Conservation (phyloP, 1,140 invertebrate species). For the Apis laboriosa region DNA sequence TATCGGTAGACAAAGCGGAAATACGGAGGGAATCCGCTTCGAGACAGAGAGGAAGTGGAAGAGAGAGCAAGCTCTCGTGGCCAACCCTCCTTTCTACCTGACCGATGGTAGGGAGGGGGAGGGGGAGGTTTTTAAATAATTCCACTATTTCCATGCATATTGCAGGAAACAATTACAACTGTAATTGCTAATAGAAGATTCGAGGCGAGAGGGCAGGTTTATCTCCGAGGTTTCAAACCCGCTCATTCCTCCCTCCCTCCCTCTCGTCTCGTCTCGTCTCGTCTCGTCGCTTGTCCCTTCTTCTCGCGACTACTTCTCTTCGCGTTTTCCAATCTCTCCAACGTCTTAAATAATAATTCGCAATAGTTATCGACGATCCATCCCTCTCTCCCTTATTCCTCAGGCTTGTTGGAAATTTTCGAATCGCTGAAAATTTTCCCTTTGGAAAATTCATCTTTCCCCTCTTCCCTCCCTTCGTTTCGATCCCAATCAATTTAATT, state of each 20-base stretch:
- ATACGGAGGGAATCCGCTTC: constrained; percentile 45
- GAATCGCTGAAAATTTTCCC: neutral
- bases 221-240: constrained; percentile 73
- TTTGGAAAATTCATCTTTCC: too few relatives aligned
- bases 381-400: neutral
- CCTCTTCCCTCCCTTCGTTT: too few relatives aligned
- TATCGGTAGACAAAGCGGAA: constrained; percentile 16
- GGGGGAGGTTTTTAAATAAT: constrained; percentile 78
- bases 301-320: too few relatives aligned
- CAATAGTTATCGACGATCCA: constrained; percentile 4
- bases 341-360: too few relatives aligned
- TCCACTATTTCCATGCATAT: constrained; percentile 81
- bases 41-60: constrained; percentile 23
- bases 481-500: too few relatives aligned
- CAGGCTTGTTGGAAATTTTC: too few relatives aligned
- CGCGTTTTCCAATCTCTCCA: too few relatives aligned
- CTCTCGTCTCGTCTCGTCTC: neutral
- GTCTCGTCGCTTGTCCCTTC: too few relatives aligned
- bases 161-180: constrained; percentile 82
- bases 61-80: neutral
- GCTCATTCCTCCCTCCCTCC: constrained; percentile 48
- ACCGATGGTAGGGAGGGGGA: constrained; percentile 52
- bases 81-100: neutral
- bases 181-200: constrained; percentile 82
- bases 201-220: constrained; percentile 79